Percentiles rank a stretch among this genome's conserved stretches.
These are phyloP conservation scores for Zoroaster sp. DNA, from an alignment of 53 echinoderm and acorn worm genomes.

Conservation along the genomic window DNA sequence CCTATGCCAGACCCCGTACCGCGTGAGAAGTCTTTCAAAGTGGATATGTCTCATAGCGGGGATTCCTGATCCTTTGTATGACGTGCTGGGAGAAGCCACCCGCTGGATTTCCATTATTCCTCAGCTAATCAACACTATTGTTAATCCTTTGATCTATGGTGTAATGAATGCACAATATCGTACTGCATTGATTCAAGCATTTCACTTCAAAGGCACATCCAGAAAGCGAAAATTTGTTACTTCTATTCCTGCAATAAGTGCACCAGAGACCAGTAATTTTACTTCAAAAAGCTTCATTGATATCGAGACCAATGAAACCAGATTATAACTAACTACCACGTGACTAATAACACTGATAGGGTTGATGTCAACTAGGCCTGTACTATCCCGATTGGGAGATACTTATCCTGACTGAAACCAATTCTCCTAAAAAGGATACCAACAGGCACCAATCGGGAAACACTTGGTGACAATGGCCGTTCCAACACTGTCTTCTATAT, in stretches of 20 bases:
- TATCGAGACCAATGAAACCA: not conserved
- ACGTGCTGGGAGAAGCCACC: not conserved
- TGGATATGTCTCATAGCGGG: not conserved
- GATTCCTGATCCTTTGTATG: not conserved
- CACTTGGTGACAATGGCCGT: too few species aligned
- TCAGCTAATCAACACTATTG: constrained; percentile 1
- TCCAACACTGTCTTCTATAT: too few species aligned
- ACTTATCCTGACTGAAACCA: too few species aligned
- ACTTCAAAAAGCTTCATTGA: not conserved
- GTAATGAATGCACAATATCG: constrained; percentile 7
- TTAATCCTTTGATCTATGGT: constrained; percentile 31
- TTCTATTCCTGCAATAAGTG: not conserved
- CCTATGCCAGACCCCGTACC: constrained; percentile 20
- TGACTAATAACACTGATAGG: too few species aligned
- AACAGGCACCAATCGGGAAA: too few species aligned
- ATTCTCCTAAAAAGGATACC: too few species aligned
- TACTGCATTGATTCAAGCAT: not conserved
- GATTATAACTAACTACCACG: not conserved
- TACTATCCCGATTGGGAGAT: too few species aligned
- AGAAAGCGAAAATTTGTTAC: not conserved
- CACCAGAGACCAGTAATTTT: not conserved
- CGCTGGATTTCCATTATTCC: not conserved
- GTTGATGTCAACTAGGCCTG: too few species aligned
- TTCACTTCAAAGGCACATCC: not conserved
- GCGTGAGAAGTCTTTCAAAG: not conserved